phyloP scores from a whole-genome alignment of 2,113 vertebrate genomes.

The Pseudonaja textilis region DNA sequence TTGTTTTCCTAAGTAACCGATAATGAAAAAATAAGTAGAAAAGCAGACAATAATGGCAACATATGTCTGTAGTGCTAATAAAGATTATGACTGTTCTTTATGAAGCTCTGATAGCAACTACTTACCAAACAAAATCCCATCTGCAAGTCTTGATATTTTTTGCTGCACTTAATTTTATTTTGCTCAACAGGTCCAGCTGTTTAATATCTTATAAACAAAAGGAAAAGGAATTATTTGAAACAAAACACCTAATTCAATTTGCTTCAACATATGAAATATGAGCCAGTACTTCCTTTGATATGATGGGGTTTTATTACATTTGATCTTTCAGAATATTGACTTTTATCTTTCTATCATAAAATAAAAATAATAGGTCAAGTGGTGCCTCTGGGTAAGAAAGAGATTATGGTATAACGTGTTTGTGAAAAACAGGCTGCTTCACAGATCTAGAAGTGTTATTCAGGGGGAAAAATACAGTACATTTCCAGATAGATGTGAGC shows the following conservation, averaged over 20 bases:
- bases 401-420: neutral
- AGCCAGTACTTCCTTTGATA: neutral
- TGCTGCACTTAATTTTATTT: slow-evolving; percentile 22
- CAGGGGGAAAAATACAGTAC: neutral
- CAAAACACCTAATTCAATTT: slow-evolving; percentile 19
- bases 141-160: neutral
- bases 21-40: slow-evolving; percentile 19
- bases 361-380: neutral
- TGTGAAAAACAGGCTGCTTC: neutral
- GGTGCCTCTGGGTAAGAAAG: neutral
- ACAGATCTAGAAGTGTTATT: neutral
- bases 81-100: slow-evolving; percentile 7
- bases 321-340: neutral
- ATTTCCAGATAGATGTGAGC: neutral
- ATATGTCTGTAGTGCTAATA: slow-evolving; percentile 4
- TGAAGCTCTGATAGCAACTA: neutral
- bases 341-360: neutral
- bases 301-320: neutral
- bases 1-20: neutral
- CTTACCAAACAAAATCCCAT: neutral
- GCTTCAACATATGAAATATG: neutral
- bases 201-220: slow-evolving; percentile 9
- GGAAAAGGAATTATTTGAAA: neutral
- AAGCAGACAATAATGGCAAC: slow-evolving; percentile 2
- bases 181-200: slow-evolving; percentile 11